Evolutionary conservation across 2,113 vertebrate species (phyloP), one percentile per base, ranked within the genome.

Genomic region (Narcine bancroftii): DNA sequence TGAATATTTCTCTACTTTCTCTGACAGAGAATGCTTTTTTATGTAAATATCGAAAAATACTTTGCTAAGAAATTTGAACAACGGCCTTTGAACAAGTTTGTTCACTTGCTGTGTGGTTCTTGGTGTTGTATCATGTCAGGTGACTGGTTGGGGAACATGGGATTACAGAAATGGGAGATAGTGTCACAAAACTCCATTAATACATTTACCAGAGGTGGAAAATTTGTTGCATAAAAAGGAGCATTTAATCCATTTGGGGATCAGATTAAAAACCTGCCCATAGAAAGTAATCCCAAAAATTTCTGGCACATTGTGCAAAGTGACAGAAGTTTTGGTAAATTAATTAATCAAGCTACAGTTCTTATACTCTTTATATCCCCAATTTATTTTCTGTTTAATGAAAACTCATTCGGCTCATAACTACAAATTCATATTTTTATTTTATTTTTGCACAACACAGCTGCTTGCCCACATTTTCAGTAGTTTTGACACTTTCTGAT

Each of bases 401-500:
- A 91, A 69, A 33, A 91, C 33, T 87, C 9, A 47, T 69, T 91
- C 63, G 47, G 33, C 39, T 91, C 89, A 91, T 17, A 69, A 69
- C 4, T 91, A 91, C 39, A 91, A 91, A 91, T 91, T 66, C 42
- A 66, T 69, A 91, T 69, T 69, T 91, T 69, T 91, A 91, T 91
- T 91, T 91, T 91, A 87, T 87, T 87, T 91, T 91, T 91, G 29
- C 89, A 91, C 89, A 91, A 69, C 63, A 91, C 89, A 91, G 42
- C 89, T 91, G 89, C 89, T 91, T 69, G 63, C 65, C 89, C 89
- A 91, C 39, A 69, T 91, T 91, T 91, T 91, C 89, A 91, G 89
- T 91, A 91, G 89, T 91, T n/a, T 91, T 91, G 56, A 91, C 87
- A 91, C 60, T 91, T 91, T 91, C 89, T 47, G 42, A 91, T 91